Evolutionary conservation across 2,888 invertebrate species (phyloP).

Genomic region (Eurytoma adleriae): DNA sequence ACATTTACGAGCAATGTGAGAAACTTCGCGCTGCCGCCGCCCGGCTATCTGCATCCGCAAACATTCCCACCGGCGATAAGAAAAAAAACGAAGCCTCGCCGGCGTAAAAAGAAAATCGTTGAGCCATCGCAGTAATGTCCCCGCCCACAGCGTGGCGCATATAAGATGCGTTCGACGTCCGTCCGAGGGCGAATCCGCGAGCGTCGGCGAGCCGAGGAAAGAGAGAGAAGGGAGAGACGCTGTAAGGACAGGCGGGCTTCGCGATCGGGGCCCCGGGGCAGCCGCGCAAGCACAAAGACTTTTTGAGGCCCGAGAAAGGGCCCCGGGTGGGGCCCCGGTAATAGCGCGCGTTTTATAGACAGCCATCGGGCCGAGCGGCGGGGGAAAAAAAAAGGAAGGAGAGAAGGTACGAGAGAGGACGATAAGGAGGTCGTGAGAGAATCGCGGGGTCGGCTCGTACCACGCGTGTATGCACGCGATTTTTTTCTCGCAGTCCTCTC

Average conservation of each 20-base stretch:
- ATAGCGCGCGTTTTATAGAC: constrained; percentile 56
- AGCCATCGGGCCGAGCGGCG: constrained; percentile 47
- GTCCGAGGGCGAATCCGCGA: constrained; percentile 60
- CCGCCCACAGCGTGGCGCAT: constrained; percentile 53
- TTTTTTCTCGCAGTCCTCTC: constrained; percentile 8
- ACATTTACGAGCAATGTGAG: too few species aligned
- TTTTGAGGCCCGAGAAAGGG: constrained; percentile 39
- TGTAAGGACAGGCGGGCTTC: constrained; percentile 4
- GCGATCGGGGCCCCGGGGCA: constrained; percentile 24
- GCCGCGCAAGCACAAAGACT: constrained; percentile 3
- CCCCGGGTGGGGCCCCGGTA: constrained; percentile 46
- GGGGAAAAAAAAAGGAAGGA: not conserved
- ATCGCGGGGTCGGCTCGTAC: constrained; percentile 42
- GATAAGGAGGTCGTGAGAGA: constrained; percentile 64
- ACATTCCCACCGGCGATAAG: constrained; percentile 13
- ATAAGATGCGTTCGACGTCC: constrained; percentile 69
- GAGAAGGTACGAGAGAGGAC: constrained; percentile 37
- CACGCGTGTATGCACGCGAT: not conserved
- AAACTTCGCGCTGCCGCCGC: too few species aligned
- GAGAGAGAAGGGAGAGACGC: not conserved
- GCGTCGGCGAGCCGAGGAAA: constrained; percentile 39
- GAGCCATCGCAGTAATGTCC: constrained; percentile 40
- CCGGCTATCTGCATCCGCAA: not conserved
- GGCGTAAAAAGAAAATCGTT: constrained; percentile 16
- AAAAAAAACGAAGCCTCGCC: too few species aligned